Conservation (phyloP, 2,113 vertebrate genomes). For the Ptyas mucosa region DNA sequence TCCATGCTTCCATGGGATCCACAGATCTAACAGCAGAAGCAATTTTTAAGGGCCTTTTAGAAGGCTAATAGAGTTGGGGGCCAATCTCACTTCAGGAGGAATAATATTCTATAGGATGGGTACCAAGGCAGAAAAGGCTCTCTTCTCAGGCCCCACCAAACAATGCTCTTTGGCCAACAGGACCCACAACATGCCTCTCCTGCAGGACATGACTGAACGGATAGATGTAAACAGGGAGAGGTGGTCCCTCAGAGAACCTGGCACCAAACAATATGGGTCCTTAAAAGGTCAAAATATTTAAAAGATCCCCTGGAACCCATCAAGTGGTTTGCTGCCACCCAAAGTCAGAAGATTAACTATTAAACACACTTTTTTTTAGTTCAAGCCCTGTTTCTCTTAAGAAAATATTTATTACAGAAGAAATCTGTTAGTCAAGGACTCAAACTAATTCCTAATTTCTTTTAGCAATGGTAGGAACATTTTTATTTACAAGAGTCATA, state of each 20-base stretch:
- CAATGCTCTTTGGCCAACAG: background rate
- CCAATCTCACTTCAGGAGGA: background rate
- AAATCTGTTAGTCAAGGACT: background rate
- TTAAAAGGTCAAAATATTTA: background rate
- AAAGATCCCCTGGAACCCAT: background rate
- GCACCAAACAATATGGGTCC: background rate
- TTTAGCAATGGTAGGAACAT: background rate
- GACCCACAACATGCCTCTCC: background rate
- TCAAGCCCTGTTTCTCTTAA: background rate
- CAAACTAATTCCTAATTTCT: background rate
- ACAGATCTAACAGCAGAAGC: background rate
- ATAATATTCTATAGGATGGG: background rate
- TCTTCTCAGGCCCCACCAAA: background rate
- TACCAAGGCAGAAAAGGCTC: background rate
- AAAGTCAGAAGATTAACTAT: background rate
- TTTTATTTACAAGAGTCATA: slow-evolving; percentile 66
- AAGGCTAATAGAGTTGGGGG: background rate
- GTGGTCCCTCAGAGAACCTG: background rate
- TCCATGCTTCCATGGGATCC: background rate
- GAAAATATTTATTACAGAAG: background rate
- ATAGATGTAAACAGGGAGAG: background rate
- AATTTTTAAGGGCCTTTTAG: background rate
- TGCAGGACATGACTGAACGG: background rate
- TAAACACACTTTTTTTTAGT: background rate
- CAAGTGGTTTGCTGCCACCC: background rate